Conservation (phyloP, 2,797 vertebrate genomes). For the Cossypha polioptera region DNA sequence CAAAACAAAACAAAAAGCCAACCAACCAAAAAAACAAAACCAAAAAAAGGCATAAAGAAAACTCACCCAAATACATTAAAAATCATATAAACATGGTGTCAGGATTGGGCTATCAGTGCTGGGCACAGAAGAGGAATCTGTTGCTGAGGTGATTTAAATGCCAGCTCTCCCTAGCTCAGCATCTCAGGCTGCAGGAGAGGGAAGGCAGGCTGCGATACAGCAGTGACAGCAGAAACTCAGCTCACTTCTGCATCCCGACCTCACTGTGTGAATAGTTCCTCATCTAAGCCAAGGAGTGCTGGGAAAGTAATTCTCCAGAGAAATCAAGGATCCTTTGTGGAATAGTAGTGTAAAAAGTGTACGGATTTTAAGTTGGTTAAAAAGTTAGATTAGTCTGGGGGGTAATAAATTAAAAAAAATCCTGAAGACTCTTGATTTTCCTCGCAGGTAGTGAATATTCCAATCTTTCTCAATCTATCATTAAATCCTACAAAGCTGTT, state of each 20-base stretch:
- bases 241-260: not conserved
- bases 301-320: not conserved
- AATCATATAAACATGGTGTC: not conserved
- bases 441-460: not conserved
- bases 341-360: not conserved
- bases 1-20: not conserved
- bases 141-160: not conserved
- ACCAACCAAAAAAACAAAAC: not conserved
- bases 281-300: not conserved
- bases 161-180: not conserved
- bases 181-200: not conserved
- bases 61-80: not conserved
- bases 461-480: not conserved
- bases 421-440: not conserved
- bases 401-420: not conserved
- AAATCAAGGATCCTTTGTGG: not conserved
- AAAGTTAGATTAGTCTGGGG: not conserved
- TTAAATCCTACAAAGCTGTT: not conserved
- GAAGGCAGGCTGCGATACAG: not conserved
- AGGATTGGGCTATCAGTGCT: not conserved
- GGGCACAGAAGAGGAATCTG: not conserved
- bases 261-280: not conserved
- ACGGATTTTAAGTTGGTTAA: not conserved
- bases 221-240: not conserved
- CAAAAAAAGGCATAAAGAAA: not conserved